Conservation (phyloP, 2,888 invertebrate genomes). For the Rhamphomyia laevipes region DNA sequence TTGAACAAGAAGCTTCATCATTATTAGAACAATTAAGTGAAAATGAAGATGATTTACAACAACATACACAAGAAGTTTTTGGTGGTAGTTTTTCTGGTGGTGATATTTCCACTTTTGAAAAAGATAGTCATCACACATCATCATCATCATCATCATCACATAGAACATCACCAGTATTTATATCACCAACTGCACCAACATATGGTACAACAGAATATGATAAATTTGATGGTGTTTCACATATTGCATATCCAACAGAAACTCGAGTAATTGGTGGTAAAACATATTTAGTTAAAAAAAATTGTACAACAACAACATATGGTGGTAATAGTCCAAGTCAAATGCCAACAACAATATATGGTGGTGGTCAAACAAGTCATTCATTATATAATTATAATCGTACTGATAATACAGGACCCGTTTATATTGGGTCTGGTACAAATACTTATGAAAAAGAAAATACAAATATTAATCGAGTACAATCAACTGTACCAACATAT, state of each 20-base stretch:
- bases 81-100: constrained; percentile 4
- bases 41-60: constrained; percentile 14
- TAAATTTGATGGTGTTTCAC: constrained; percentile 28
- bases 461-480: not conserved
- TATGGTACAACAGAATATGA: constrained; percentile 24
- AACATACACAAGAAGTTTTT: constrained; percentile 20
- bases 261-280: constrained; percentile 32
- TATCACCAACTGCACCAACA: constrained; percentile 11
- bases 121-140: not conserved
- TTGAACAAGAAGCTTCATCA: constrained; percentile 29
- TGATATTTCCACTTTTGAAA: not conserved
- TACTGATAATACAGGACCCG: constrained; percentile 15
- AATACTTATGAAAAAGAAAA: not conserved
- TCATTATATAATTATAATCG: constrained; percentile 13
- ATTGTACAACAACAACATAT: constrained; percentile 25
- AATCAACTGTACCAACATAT: not conserved
- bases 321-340: constrained; percentile 16
- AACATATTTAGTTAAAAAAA: constrained; percentile 31
- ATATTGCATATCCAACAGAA: constrained; percentile 30
- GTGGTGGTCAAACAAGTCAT: not conserved
- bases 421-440: not conserved
- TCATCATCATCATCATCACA: not conserved
- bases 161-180: not conserved
- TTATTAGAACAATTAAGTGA: constrained; percentile 21
- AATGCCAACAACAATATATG: constrained; percentile 14